Percentiles rank a stretch among this genome's conserved stretches.
Evolutionary conservation across 2,797 vertebrate genomes (phyloP).

Genomic region (Limnodromus scolopaceus): DNA sequence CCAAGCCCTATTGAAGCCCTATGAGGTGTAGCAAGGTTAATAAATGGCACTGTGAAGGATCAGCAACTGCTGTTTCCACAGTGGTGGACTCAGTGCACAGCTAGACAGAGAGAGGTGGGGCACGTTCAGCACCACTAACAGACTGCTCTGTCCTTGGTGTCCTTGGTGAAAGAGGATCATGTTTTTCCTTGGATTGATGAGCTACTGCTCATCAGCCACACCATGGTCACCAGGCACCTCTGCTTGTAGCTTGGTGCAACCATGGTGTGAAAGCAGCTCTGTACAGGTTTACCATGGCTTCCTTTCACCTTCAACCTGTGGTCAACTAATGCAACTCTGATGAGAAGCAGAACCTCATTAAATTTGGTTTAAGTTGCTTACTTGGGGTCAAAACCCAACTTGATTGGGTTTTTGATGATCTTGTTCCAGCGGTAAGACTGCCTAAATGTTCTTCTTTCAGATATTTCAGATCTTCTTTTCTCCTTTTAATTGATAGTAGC

Average conservation of each 20-base stretch:
- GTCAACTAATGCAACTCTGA: background rate
- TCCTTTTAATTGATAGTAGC: background rate
- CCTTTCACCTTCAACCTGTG: background rate
- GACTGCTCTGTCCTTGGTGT: background rate
- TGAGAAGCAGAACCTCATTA: background rate
- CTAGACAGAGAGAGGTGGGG: background rate
- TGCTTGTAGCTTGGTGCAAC: background rate
- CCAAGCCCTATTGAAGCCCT: rapidly evolving
- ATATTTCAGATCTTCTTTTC: background rate
- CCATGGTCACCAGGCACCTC: background rate
- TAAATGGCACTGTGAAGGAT: background rate
- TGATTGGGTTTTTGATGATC: background rate
- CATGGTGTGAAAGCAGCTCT: background rate
- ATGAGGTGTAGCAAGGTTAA: background rate
- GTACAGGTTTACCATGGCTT: background rate
- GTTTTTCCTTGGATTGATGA: background rate
- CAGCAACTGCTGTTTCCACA: background rate
- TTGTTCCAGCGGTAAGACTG: background rate
- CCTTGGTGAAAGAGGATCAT: background rate
- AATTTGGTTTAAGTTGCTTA: background rate
- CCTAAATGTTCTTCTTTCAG: background rate
- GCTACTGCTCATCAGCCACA: background rate
- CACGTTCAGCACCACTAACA: background rate
- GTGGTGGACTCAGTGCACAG: background rate
- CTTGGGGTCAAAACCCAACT: background rate